Conservation (phyloP, 30 jellyfish, hydroid and myxozoan genomes). For the Haliclystus octoradiatus region DNA sequence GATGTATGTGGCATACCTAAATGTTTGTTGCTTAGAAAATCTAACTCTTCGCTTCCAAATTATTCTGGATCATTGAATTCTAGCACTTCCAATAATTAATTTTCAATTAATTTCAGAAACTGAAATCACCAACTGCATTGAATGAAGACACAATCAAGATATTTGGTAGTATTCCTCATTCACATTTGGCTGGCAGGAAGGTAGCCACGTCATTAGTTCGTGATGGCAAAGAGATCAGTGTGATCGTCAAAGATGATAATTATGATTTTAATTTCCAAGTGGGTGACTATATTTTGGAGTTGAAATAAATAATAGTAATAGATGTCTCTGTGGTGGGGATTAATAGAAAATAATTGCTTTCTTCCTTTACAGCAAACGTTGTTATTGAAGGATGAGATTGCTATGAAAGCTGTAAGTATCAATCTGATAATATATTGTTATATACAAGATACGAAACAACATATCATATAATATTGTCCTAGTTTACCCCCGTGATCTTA, state of each 20-base stretch:
- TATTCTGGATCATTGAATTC: too few species aligned
- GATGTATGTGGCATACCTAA: too few species aligned
- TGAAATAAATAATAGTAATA: neutral
- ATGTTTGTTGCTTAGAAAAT: too few species aligned
- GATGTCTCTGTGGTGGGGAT: neutral
- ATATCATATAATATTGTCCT: too few species aligned
- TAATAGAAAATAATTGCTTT: neutral
- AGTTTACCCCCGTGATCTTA: too few species aligned
- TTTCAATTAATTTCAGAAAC: too few species aligned
- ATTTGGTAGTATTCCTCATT: slow-evolving; percentile 45
- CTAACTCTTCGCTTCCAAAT: too few species aligned
- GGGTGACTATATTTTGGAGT: neutral
- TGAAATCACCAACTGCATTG: slow-evolving; percentile 6
- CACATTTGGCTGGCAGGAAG: slow-evolving; percentile 26
- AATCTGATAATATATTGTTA: too few species aligned
- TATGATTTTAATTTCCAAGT: slow-evolving; percentile 49
- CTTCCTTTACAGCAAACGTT: slow-evolving; percentile 19
- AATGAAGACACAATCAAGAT: slow-evolving; percentile 11
- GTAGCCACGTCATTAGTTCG: slow-evolving; percentile 25
- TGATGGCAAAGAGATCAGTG: slow-evolving; percentile 24
- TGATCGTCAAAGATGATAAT: slow-evolving; percentile 23
- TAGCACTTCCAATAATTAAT: too few species aligned
- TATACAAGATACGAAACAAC: too few species aligned
- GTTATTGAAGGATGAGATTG: slow-evolving; percentile 14
- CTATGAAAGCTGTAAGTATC: slow-evolving; percentile 27